phyloP scores from a whole-genome alignment of 2,797 vertebrate genomes.

The Coranthus polyacanthus region DNA sequence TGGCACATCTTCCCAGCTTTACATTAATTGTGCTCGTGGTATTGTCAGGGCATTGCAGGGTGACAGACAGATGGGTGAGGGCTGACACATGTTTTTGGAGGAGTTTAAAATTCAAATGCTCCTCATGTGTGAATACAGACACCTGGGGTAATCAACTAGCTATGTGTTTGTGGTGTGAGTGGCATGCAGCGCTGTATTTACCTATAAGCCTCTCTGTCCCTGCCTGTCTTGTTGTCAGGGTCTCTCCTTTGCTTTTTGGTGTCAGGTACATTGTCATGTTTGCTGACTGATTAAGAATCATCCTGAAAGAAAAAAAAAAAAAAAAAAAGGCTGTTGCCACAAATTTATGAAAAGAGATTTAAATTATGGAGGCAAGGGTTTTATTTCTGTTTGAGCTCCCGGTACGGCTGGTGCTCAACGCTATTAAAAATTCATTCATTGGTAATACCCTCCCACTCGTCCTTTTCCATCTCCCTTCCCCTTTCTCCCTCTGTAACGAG shows the following conservation, averaged over 20 bases:
- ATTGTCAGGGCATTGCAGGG: constrained; percentile 71
- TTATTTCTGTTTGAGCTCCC: constrained; percentile 72
- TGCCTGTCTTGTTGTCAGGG: constrained; percentile 62
- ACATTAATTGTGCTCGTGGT: constrained; percentile 75
- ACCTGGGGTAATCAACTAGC: constrained; percentile 78
- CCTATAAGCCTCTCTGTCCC: constrained; percentile 69
- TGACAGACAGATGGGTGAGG: constrained; percentile 76
- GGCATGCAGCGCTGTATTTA: constrained; percentile 60
- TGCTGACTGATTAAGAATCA: constrained; percentile 68
- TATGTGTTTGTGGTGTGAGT: constrained; percentile 45
- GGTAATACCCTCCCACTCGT: constrained; percentile 69
- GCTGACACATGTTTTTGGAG: constrained; percentile 78
- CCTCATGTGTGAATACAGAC: constrained; percentile 76
- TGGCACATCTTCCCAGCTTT: constrained; percentile 76
- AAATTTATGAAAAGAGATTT: constrained; percentile 48
- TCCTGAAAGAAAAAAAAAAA: constrained; percentile 24
- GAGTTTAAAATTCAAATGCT: constrained; percentile 80
- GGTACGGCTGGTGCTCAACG: constrained; percentile 57
- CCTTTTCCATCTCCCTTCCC: constrained; percentile 44
- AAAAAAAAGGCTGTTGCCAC: constrained; percentile 17
- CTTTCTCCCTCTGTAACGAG: constrained; percentile 31
- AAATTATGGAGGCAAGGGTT: constrained; percentile 58
- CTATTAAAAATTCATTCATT: constrained; percentile 74
- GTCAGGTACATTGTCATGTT: constrained; percentile 65
- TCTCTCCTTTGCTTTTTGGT: constrained; percentile 44